Percentiles rank a stretch among this genome's conserved stretches.
phyloP scores from a whole-genome alignment of 2,797 vertebrate genomes.

The Sebastes elongatus region DNA sequence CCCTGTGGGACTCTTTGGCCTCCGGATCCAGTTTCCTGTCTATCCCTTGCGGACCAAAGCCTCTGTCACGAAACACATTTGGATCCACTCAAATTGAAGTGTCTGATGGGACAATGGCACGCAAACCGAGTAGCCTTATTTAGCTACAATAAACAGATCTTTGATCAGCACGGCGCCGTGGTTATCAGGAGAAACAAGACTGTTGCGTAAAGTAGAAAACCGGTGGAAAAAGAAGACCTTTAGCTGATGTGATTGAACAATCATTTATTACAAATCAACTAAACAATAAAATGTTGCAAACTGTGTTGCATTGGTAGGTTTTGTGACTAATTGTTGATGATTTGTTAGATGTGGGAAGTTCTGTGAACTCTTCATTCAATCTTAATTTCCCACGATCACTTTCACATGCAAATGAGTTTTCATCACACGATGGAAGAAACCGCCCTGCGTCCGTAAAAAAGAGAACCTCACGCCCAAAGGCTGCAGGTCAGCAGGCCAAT shows the following conservation, averaged over 20 bases:
- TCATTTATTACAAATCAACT: background rate
- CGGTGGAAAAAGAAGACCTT: no score
- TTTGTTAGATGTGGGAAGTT: background rate
- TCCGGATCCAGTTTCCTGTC: conserved; percentile 66
- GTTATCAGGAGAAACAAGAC: background rate
- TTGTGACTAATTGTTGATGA: background rate
- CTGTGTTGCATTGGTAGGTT: background rate
- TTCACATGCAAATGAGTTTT: background rate
- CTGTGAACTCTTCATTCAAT: background rate
- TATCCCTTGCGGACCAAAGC: conserved; percentile 54
- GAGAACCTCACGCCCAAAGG: no score
- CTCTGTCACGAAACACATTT: conserved; percentile 60
- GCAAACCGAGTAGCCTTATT: conserved; percentile 8
- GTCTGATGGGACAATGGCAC: conserved; percentile 46
- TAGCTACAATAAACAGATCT: background rate
- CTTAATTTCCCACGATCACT: background rate
- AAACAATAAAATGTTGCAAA: background rate
- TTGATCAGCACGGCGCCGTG: background rate
- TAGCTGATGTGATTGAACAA: background rate
- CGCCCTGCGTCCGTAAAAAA: background rate
- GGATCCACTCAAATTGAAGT: conserved; percentile 49
- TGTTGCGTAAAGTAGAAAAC: background rate
- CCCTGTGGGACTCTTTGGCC: conserved; percentile 29
- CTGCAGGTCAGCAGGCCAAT: background rate
- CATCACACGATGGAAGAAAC: background rate